Conservation (phyloP, 2,113 vertebrate species). For the Caloenas nicobarica region DNA sequence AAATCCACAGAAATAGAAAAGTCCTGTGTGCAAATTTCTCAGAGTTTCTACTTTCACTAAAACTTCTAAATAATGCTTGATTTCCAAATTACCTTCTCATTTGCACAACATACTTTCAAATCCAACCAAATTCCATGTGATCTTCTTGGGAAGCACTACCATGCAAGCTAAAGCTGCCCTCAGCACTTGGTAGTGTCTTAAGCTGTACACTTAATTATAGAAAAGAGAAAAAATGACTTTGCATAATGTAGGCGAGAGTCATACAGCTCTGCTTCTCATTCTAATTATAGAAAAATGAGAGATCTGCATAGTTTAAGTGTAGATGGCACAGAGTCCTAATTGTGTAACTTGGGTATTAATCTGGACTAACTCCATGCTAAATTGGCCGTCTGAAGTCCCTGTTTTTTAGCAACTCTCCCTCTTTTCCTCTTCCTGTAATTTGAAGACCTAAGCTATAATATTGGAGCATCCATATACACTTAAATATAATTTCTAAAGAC, state of each 20-base stretch:
- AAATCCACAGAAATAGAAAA: neutral
- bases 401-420: neutral
- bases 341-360: constrained; percentile 29
- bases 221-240: neutral
- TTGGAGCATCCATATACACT: neutral
- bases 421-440: neutral
- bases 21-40: neutral
- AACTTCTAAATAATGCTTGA: neutral
- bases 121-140: neutral
- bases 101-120: neutral
- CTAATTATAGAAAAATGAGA: constrained; percentile 28
- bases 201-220: constrained; percentile 36
- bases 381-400: neutral
- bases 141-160: neutral
- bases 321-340: neutral
- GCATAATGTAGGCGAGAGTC: neutral
- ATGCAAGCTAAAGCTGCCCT: constrained; percentile 3
- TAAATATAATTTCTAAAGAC: constrained; percentile 2
- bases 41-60: neutral
- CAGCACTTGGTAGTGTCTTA: constrained; percentile 18
- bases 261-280: constrained; percentile 26
- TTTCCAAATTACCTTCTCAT: neutral
- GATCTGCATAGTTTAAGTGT: neutral
- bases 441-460: neutral
- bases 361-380: neutral